Evolutionary conservation across 2,113 vertebrate species (phyloP).

Genomic region (Xiphorhynchus elegans): DNA sequence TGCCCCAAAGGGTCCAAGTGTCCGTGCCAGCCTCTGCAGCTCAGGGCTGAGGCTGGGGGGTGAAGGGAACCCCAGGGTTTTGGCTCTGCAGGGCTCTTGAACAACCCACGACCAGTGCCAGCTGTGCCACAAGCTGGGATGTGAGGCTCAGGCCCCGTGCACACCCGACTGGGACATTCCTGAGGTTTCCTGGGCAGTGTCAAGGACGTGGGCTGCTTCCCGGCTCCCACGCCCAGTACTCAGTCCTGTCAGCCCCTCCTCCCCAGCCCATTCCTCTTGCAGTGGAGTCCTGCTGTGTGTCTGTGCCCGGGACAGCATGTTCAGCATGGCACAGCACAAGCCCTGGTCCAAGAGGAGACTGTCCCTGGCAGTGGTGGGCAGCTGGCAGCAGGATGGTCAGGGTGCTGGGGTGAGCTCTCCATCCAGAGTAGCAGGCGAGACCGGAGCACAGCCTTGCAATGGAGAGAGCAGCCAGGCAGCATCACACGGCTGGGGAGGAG

Average conservation of each 20-base stretch:
- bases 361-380: background rate
- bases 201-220: background rate
- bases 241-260: background rate
- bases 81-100: accelerated
- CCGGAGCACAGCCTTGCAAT: background rate
- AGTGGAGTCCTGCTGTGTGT: background rate
- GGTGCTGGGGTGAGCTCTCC: background rate
- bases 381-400: accelerated
- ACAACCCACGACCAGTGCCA: accelerated
- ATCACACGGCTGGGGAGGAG: background rate
- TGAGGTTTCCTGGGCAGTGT: slow-evolving; percentile 30
- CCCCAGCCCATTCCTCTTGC: background rate
- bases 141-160: background rate
- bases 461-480: accelerated
- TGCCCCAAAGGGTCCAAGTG: accelerated
- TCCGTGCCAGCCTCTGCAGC: accelerated
- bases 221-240: background rate
- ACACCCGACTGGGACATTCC: slow-evolving; percentile 24
- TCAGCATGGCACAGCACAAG: background rate
- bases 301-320: background rate
- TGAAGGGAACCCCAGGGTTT: background rate
- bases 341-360: too few species aligned
- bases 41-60: accelerated
- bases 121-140: accelerated
- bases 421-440: background rate